These are phyloP conservation scores for Steinernema khuongi DNA, from an alignment of 1,140 invertebrate genomes.

Conservation along the genomic window DNA sequence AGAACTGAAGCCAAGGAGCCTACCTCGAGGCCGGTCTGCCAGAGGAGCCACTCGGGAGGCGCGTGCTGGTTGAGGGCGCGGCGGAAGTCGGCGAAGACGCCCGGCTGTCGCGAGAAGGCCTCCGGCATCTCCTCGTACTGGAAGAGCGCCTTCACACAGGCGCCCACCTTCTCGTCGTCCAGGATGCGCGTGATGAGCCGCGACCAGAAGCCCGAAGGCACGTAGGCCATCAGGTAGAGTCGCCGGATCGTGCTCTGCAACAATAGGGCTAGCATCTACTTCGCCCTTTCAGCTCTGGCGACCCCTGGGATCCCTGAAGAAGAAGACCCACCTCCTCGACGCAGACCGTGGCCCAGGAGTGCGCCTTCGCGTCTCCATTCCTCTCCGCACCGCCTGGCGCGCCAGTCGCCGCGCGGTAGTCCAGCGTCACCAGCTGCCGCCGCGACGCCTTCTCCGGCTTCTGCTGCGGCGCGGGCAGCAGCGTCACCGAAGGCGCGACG, in stretches of 20 bases:
- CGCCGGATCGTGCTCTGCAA: conserved; percentile 49
- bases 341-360: not conserved
- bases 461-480: not conserved
- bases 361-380: not conserved
- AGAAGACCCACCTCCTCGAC: not conserved
- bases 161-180: conserved; percentile 1
- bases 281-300: too few relatives aligned
- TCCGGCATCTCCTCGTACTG: not conserved
- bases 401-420: not conserved
- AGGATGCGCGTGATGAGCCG: conserved; percentile 73
- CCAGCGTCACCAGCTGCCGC: not conserved
- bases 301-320: not conserved
- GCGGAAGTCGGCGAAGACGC: not conserved
- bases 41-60: conserved; percentile 85
- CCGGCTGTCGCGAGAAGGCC: not conserved
- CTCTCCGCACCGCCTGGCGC: not conserved
- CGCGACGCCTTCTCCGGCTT: not conserved
- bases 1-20: conserved; percentile 65
- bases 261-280: too few relatives aligned
- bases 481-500: not conserved
- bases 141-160: not conserved
- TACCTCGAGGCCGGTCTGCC: conserved; percentile 87
- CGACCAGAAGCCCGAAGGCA: conserved; percentile 96
- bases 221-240: conserved; percentile 76
- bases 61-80: not conserved